phyloP scores from a whole-genome alignment of 2,113 vertebrate genomes.

The Toxotes jaculatrix region DNA sequence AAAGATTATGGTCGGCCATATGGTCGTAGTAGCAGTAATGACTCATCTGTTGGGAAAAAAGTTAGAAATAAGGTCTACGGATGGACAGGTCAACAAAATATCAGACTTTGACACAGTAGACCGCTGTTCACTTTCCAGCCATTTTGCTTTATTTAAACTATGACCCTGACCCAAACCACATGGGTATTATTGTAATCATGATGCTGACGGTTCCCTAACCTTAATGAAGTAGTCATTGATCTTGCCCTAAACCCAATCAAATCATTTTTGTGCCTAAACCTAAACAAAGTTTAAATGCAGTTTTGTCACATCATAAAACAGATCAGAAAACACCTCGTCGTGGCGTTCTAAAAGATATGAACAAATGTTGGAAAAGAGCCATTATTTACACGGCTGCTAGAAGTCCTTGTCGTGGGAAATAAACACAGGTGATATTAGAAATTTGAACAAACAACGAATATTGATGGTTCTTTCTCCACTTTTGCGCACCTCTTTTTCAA shows the following conservation, averaged over 20 bases:
- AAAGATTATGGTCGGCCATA: too few relatives aligned
- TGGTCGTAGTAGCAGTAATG: too few relatives aligned
- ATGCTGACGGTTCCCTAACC: too few relatives aligned
- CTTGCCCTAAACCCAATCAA: not conserved
- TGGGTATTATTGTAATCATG: not conserved
- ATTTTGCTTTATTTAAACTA: too few relatives aligned
- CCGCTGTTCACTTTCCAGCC: too few relatives aligned
- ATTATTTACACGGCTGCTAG: not conserved
- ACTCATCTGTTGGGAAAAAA: too few relatives aligned
- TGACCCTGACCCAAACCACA: not conserved
- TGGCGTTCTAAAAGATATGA: not conserved
- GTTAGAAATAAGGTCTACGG: not conserved
- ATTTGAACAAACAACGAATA: not conserved
- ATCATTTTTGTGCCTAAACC: not conserved
- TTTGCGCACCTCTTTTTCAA: not conserved
- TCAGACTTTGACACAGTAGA: too few relatives aligned
- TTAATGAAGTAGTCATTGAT: too few relatives aligned
- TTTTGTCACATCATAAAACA: not conserved
- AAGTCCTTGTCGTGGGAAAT: not conserved
- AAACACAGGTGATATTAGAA: not conserved
- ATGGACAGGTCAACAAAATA: not conserved
- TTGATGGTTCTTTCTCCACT: not conserved
- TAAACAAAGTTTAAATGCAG: not conserved
- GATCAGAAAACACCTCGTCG: not conserved
- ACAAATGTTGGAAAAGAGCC: not conserved